These are phyloP conservation scores for Tinamus major DNA, from an alignment of 2,797 vertebrate species.

Conservation along the genomic window DNA sequence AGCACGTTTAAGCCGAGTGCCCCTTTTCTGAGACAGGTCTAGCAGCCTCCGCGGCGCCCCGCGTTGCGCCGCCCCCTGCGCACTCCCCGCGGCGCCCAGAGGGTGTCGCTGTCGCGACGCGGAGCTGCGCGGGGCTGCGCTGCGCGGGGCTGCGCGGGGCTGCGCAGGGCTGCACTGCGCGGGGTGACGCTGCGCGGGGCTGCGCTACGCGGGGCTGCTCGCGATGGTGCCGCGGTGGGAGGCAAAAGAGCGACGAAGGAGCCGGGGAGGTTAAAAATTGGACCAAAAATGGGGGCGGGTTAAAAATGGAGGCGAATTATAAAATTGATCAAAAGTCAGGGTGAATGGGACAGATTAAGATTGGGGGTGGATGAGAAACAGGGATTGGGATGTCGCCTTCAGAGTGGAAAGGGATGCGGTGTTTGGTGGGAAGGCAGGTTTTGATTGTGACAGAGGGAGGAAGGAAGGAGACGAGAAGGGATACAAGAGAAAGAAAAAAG, in stretches of 20 bases:
- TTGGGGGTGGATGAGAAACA: background rate
- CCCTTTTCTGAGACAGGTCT: background rate
- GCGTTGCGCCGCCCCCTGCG: background rate
- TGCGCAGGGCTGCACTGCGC: background rate
- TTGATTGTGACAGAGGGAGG: background rate
- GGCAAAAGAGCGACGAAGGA: too few relatives aligned
- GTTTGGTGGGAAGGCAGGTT: background rate
- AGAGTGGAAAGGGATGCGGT: background rate
- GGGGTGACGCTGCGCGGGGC: too few relatives aligned
- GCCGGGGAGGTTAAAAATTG: too few relatives aligned
- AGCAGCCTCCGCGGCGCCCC: background rate
- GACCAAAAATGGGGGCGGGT: too few relatives aligned
- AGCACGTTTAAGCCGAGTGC: background rate
- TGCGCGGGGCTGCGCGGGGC: background rate
- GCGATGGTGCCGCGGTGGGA: background rate
- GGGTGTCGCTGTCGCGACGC: conserved; percentile 73
- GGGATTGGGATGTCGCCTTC: background rate
- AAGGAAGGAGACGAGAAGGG: background rate
- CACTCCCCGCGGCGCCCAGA: conserved; percentile 30
- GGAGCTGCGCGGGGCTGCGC: background rate
- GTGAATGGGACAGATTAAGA: background rate
- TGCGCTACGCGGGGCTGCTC: background rate
- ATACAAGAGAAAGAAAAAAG: too few relatives aligned
- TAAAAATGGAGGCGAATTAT: too few relatives aligned
- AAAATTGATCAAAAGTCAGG: too few relatives aligned